Base-by-base conservation (phyloP, 2,113 vertebrate genomes). In the Macquaria australasica region DNA sequence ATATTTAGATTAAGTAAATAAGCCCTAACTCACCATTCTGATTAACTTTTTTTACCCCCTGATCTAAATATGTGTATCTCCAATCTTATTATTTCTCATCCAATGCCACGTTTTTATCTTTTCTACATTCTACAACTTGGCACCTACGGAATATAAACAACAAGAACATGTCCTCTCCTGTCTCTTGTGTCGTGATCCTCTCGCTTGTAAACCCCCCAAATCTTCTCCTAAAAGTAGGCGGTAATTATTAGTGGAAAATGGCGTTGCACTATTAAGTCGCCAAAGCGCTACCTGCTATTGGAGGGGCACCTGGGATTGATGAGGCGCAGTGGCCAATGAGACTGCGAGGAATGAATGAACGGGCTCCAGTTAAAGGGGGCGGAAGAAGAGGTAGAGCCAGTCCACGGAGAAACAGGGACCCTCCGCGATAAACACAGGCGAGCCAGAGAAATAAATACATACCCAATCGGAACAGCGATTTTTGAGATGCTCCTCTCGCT, bases 311-410 rank as follows among this genome's bases (percentile, higher is more conserved):
- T 85, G 94, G 96, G 97, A 96, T 97, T 97, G 97, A 96, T 93
- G 94, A 96, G 94, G 91, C 88, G 53, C 81, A 1, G 68, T 88
- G 95, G 91, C 97, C 97, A 98, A 98, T 98, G 87, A 95, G 95
- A 86, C 59, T 34, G 93, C 93, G 88, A 87, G 89, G 84, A 95
- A 81, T 55, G 94, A 93, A 90, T 88, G 95, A 90, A 94, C 95
- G 91, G 88, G 96, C 95, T 95, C 95, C 96, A 96, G 96, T 96
- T 96, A 96, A 96, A 97, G 96, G 96, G 95, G 96, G 96, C 91
- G 96, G 95, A 95, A 96, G 95, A 95, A 93, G 96, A 96, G 95
- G 96, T 90, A 95, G 95, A 92, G 97, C 91, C 97, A 96, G 96
- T 96, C 95, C 96, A 95, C 91, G 93, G 86, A 94, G 96, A 95